Percentiles rank a stretch among this genome's conserved stretches.
Conservation (phyloP, 2,888 invertebrate genomes). For the Melangyna quadrimaculata region DNA sequence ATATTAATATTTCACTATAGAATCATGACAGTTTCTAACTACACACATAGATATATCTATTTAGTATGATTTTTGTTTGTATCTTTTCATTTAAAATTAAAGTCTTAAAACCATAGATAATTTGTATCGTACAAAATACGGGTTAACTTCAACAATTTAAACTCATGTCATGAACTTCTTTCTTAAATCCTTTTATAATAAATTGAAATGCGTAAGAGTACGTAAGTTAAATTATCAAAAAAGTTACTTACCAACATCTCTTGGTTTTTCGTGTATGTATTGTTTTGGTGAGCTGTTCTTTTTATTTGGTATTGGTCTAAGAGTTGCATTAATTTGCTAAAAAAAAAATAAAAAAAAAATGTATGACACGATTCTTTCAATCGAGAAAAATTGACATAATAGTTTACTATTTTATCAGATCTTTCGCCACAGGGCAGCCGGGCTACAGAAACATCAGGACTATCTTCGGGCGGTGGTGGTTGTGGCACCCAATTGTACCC, state of each 20-base stretch:
- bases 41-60: no score
- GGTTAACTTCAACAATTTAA: no score
- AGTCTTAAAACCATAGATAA: no score
- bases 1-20: no score
- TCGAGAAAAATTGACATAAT: slow-evolving; percentile 12
- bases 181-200: not conserved
- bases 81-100: no score
- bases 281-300: slow-evolving; percentile 86
- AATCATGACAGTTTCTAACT: no score
- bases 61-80: no score
- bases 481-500: slow-evolving; percentile 97
- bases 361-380: slow-evolving; percentile 12
- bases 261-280: slow-evolving; percentile 78
- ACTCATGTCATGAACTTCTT: slow-evolving; percentile 4
- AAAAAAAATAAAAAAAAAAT: slow-evolving; percentile 35
- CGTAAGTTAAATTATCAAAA: not conserved
- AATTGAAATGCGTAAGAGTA: not conserved
- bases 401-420: slow-evolving; percentile 86
- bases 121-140: no score
- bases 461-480: slow-evolving; percentile 95
- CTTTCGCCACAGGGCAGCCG: slow-evolving; percentile 92
- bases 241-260: slow-evolving; percentile 79
- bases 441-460: slow-evolving; percentile 91
- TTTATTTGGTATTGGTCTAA: slow-evolving; percentile 82
- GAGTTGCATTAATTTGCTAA: slow-evolving; percentile 80